Base-by-base conservation (phyloP, 2,797 vertebrate species). In the Hydrolagus colliei region DNA sequence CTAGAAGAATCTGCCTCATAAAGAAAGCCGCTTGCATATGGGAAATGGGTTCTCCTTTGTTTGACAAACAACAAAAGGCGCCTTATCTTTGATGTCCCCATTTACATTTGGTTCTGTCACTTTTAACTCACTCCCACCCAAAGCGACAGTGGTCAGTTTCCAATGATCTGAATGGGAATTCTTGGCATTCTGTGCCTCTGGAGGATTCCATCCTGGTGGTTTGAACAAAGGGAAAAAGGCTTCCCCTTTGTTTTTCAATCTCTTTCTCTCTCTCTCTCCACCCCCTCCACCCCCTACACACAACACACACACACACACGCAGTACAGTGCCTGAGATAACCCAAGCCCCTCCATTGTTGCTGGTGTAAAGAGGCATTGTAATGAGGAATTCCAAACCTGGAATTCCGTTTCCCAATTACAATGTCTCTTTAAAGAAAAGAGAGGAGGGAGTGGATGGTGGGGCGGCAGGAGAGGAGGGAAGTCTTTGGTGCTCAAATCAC, bases 261-360 rank as follows among this genome's bases (percentile, higher is more conserved):
- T 52, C 41, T 52, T 52, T 52, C 41, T 71, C 79, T 67, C 63
- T 52, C 27, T 20, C 41, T 3, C 41, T 3, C 1, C 41, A 52
- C 3, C 41, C 41, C 41, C 27, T 27, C 41, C 41, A 52, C 41
- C 41, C 41, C 41, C 41, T 6, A 52, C 41, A 52, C 41, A 52
- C 2, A 52, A 52, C 41, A 52, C 41, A 52, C 2, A 52, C 41
- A 52, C 41, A 52, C 41, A 52, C 41, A 32, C 41, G 71, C 79
- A 71, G 79, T 84, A 71, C 79, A 84, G 79, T 1, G 18, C 9
- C 65, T 84, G 79, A 84, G 13, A n/a, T 68, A 52, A 32, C 52
- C 6, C 7, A 4, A 82, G 79, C 9, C 3, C 62, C 16, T 41
- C 22, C 27, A 82, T 82, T 82, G 79, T 67, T 32, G 63, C 27